Percentiles rank a stretch among this genome's conserved stretches.
Conservation (phyloP, 2,888 invertebrate genomes). For the Salpingus planirostris region DNA sequence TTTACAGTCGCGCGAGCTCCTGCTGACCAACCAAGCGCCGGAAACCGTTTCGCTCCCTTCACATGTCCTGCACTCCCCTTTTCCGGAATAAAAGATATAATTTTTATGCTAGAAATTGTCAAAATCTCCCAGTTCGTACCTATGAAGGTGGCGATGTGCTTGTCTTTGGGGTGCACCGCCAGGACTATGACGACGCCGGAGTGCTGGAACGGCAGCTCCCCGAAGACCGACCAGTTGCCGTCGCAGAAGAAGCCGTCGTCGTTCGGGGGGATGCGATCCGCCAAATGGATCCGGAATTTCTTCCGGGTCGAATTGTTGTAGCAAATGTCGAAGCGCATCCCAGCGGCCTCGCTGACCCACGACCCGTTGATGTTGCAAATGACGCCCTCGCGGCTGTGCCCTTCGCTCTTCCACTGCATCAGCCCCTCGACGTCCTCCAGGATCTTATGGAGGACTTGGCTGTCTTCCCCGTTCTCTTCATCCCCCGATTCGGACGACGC, state of each 20-base stretch:
- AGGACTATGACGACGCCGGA: slow-evolving; percentile 27
- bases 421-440: slow-evolving; percentile 18
- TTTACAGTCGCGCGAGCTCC: slow-evolving; percentile 31
- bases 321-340: slow-evolving; percentile 19
- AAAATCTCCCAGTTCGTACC: slow-evolving; percentile 27
- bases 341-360: slow-evolving; percentile 30
- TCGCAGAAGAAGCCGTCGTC: slow-evolving; percentile 27
- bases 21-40: slow-evolving; percentile 33
- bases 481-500: no score
- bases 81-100: slow-evolving; percentile 6
- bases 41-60: slow-evolving; percentile 29
- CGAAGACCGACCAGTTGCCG: slow-evolving; percentile 27
- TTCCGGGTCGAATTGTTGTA: slow-evolving; percentile 8
- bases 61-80: slow-evolving; percentile 37
- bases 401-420: slow-evolving; percentile 16
- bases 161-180: slow-evolving; percentile 22
- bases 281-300: slow-evolving; percentile 8
- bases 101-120: slow-evolving; percentile 2
- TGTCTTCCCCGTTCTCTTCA: slow-evolving; percentile 1
- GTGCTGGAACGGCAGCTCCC: slow-evolving; percentile 26
- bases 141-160: slow-evolving; percentile 29
- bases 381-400: no score
- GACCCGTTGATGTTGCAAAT: slow-evolving; percentile 26
- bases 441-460: slow-evolving; percentile 9
- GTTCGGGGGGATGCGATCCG: slow-evolving; percentile 15